These are phyloP conservation scores for Parazoanthus swiftii DNA, from an alignment of 92 coral and sea anemone species.

Conservation along the genomic window DNA sequence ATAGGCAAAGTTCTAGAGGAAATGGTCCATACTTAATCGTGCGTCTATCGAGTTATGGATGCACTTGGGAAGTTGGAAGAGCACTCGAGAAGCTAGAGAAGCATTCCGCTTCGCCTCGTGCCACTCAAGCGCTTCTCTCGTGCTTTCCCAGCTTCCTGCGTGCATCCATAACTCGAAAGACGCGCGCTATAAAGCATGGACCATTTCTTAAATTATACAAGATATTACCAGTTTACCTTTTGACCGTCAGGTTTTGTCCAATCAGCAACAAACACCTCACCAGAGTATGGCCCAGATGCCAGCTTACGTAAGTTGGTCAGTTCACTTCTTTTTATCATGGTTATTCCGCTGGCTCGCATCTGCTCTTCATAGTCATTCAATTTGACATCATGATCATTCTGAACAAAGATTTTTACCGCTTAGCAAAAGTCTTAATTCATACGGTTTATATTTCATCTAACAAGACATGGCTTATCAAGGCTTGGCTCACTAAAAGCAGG, in stretches of 20 bases:
- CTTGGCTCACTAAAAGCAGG: too few relatives aligned
- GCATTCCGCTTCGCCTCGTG: too few relatives aligned
- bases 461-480: not conserved
- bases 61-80: too few relatives aligned
- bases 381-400: not conserved
- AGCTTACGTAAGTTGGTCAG: not conserved
- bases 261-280: conserved; percentile 28
- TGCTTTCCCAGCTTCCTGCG: too few relatives aligned
- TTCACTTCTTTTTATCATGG: not conserved
- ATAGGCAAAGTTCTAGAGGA: too few relatives aligned
- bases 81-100: too few relatives aligned
- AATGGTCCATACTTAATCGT: too few relatives aligned
- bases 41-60: too few relatives aligned
- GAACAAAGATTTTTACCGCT: not conserved
- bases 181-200: too few relatives aligned
- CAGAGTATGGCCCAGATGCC: conserved; percentile 25
- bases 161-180: too few relatives aligned
- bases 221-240: not conserved
- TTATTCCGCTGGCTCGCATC: conserved; percentile 1
- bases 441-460: not conserved
- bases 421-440: not conserved
- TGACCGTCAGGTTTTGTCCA: conserved; percentile 10
- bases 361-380: conserved; percentile 25
- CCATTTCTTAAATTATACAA: too few relatives aligned
- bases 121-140: too few relatives aligned